A percentile compares a stretch with the other conserved stretches of the same genome.
Conservation (phyloP, 2,113 vertebrate genomes). For the Xyrauchen texanus region DNA sequence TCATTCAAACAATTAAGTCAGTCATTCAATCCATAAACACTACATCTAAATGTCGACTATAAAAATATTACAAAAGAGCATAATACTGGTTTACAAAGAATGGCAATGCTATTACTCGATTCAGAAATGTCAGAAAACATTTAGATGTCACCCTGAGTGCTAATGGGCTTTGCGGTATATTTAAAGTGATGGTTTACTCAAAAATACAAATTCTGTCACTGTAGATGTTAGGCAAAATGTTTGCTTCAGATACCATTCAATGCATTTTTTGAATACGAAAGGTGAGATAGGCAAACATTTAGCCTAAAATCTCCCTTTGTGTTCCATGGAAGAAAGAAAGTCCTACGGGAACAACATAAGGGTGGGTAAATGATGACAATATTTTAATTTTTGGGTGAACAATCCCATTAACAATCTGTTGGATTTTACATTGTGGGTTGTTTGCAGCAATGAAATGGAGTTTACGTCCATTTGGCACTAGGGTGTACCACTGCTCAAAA, state of each 20-base stretch:
- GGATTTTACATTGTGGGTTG: background rate
- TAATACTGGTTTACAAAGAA: conserved; percentile 63
- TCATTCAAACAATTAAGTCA: background rate
- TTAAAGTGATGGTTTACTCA: background rate
- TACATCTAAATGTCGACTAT: conserved; percentile 48
- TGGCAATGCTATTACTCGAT: conserved; percentile 24
- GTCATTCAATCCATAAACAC: conserved; percentile 18
- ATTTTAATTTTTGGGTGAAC: too few relatives aligned
- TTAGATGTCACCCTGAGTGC: conserved; percentile 12
- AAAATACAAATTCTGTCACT: too few relatives aligned
- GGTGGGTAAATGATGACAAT: too few relatives aligned
- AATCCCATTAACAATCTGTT: too few relatives aligned
- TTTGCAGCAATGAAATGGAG: conserved; percentile 49
- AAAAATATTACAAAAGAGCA: conserved; percentile 62
- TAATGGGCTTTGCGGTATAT: background rate
- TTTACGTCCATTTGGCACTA: background rate
- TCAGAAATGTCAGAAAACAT: background rate
- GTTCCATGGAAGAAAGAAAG: too few relatives aligned
- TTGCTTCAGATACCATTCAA: too few relatives aligned
- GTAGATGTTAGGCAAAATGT: too few relatives aligned
- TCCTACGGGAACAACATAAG: too few relatives aligned
- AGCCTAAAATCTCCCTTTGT: too few relatives aligned
- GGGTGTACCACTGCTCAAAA: too few relatives aligned
- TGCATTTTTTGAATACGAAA: too few relatives aligned
- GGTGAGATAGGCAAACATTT: too few relatives aligned